Base-by-base conservation (phyloP, 2,797 vertebrate species). In the Mus caroli region DNA sequence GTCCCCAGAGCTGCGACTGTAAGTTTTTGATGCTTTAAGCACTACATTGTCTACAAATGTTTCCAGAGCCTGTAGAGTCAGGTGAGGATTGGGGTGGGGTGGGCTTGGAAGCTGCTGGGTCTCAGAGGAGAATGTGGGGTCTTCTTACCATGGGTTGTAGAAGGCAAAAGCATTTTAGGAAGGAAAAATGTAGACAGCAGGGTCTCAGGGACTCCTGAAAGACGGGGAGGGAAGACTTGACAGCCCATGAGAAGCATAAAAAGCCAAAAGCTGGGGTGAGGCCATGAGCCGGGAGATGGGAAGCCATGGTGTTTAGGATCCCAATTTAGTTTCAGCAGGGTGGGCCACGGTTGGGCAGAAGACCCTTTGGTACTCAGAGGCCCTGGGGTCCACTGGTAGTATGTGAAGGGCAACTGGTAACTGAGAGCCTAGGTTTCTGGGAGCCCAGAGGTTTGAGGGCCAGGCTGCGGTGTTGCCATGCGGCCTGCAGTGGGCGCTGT, bases 61-160 rank as follows among this genome's bases (percentile, higher is more conserved):
- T 62, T 0, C 13, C 0, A 60, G 1, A 2, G 19, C 11, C n/a
- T 40, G 19, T 0, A 6, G 34, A 26, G 0, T n/a, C 11, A 14
- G 26, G 22, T 10, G 67, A n/a, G 46, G 46, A 15, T 37, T 24
- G 24, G 8, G n/a, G 24, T 5, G 22, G 13, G 0, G 13, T 6
- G 34, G 67, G n/a, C 77, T 19, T 1, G 3, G 85, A 28, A 13
- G 50, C 1, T 1, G 0, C 62, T 34, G 34, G 80, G 24, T 56
- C 19, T 71, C 46, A 0, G 37, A 84, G 46, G 43, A 15, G 43
- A 40, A 24, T 15, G 34, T 14, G 31, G 88, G 54, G 31, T 83
- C 37, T 43, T 69, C 19, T 58, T 14, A 15, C 12, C 13, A 20
- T 6, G 79, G 87, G 10, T 19, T 1, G 0, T 10, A 75, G 56